These are phyloP conservation scores for Leucophenga montana DNA, from an alignment of 2,888 invertebrate species.

Conservation along the genomic window DNA sequence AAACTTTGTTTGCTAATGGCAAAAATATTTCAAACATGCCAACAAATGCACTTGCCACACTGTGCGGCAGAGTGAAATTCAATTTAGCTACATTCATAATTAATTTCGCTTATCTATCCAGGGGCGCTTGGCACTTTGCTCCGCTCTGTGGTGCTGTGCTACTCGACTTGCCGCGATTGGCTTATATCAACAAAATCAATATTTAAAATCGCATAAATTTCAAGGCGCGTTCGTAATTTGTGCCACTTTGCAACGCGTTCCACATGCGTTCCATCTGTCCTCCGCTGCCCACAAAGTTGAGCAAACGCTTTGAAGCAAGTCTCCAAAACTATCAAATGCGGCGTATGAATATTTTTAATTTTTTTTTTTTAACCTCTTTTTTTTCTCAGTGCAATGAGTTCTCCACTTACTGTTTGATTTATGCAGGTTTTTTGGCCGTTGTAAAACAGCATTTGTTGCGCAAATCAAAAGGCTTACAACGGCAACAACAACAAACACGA, in stretches of 20 bases:
- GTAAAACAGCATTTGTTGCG: conserved; percentile 19
- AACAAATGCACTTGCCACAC: conserved; percentile 44
- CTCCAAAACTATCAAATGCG: background rate
- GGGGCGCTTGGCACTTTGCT: conserved; percentile 39
- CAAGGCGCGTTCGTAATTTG: conserved; percentile 38
- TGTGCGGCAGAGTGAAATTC: conserved; percentile 41
- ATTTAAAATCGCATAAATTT: conserved; percentile 73
- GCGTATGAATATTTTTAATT: conserved; percentile 5
- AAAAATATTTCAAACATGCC: conserved; percentile 62
- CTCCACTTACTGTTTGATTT: conserved; percentile 61
- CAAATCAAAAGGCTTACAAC: conserved; percentile 19
- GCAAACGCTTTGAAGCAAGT: conserved; percentile 40
- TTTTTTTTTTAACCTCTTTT: background rate
- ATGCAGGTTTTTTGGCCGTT: conserved; percentile 48
- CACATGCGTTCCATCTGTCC: conserved; percentile 44
- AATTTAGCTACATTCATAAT: conserved; percentile 66
- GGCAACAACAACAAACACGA: conserved; percentile 22
- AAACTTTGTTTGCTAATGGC: conserved; percentile 54
- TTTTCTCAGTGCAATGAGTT: background rate
- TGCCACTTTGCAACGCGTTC: conserved; percentile 36
- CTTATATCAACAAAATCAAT: conserved; percentile 72
- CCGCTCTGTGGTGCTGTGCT: background rate
- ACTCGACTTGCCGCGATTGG: conserved; percentile 43
- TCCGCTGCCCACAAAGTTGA: conserved; percentile 12
- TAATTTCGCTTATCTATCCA: conserved; percentile 64